These are phyloP conservation scores for Falco rusticolus DNA, from an alignment of 2,797 vertebrate genomes.

Conservation along the genomic window DNA sequence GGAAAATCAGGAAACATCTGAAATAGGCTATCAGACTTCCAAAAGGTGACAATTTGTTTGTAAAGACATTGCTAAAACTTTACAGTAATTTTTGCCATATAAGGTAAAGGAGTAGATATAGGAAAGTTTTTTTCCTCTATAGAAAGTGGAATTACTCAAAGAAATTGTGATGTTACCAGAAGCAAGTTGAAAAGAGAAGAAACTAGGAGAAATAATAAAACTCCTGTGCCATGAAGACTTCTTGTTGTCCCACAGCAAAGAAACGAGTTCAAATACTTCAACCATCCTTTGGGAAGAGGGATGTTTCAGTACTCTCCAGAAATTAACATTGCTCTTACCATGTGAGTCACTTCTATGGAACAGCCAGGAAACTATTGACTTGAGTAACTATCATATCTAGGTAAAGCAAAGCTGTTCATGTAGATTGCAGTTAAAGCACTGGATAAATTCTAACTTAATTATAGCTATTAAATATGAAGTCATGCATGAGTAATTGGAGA, in stretches of 20 bases:
- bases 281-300: background rate
- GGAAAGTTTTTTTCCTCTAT: background rate
- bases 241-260: background rate
- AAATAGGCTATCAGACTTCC: background rate
- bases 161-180: background rate
- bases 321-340: background rate
- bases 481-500: background rate
- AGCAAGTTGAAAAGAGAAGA: background rate
- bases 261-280: background rate
- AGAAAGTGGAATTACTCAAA: background rate
- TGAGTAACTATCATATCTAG: background rate
- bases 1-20: slow-evolving; percentile 55
- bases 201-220: background rate
- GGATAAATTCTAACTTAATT: slow-evolving; percentile 31
- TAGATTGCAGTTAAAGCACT: background rate
- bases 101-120: background rate
- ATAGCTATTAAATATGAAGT: slow-evolving; percentile 39
- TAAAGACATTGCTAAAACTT: background rate
- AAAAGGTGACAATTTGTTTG: slow-evolving; percentile 22
- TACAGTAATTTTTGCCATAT: background rate
- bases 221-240: background rate
- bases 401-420: background rate
- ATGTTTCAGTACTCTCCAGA: background rate
- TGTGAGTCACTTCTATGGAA: background rate
- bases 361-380: background rate